Conservation (phyloP, 2,797 vertebrate species). For the Pempheris klunzingeri region DNA sequence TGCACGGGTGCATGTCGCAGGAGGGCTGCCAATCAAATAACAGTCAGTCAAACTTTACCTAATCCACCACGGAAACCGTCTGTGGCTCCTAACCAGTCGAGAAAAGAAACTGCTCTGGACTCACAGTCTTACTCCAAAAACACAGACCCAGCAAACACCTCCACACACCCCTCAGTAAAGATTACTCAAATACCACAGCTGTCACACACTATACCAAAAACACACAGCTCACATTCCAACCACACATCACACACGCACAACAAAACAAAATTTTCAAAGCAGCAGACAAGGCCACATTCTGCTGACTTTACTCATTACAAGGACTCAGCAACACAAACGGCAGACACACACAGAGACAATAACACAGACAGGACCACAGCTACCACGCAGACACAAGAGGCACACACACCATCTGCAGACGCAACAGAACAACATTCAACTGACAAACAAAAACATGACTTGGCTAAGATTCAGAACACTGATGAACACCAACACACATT, state of each 20-base stretch:
- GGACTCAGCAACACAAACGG: constrained; percentile 74
- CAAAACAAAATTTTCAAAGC: constrained; percentile 61
- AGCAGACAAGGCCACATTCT: constrained; percentile 70
- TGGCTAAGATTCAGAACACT: constrained; percentile 33
- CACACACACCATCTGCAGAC: constrained; percentile 48
- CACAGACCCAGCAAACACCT: constrained; percentile 44
- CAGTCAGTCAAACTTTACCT: constrained; percentile 83
- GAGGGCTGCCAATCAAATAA: constrained; percentile 74
- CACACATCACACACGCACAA: constrained; percentile 46
- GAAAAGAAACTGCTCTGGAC: constrained; percentile 63
- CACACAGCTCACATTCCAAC: constrained; percentile 71
- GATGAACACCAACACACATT: constrained; percentile 48
- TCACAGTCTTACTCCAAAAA: constrained; percentile 57
- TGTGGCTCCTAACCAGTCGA: constrained; percentile 53
- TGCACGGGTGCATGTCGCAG: constrained; percentile 84
- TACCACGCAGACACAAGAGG: constrained; percentile 27
- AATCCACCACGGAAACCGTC: constrained; percentile 72
- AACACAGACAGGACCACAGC: constrained; percentile 34
- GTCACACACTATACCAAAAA: constrained; percentile 81
- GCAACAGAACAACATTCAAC: constrained; percentile 21
- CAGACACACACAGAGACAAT: constrained; percentile 50
- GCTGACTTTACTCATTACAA: constrained; percentile 73
- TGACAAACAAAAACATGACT: constrained; percentile 47
- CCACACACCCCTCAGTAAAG: constrained; percentile 45
- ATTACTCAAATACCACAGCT: constrained; percentile 66